Conservation (phyloP, 2,113 vertebrate genomes). For the Merops nubicus region DNA sequence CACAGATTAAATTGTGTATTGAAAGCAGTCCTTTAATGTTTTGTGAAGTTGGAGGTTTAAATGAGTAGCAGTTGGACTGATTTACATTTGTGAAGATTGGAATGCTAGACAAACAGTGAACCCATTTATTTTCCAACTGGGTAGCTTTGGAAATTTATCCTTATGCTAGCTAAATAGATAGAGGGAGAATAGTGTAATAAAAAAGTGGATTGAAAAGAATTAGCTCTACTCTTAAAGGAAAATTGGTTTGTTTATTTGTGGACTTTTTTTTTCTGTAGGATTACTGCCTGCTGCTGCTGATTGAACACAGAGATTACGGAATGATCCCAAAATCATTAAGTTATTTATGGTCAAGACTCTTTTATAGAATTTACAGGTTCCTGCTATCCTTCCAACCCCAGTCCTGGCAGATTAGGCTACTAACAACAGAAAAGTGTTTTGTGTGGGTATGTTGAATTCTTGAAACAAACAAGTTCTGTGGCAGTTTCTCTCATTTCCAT, state of each 20-base stretch:
- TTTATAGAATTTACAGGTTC: constrained; percentile 3
- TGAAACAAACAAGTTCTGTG: background rate
- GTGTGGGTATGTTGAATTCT: background rate
- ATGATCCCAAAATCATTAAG: constrained; percentile 59
- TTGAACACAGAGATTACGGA: constrained; percentile 62
- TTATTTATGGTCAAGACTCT: constrained; percentile 45
- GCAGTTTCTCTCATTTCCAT: background rate
- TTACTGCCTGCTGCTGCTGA: constrained; percentile 73
- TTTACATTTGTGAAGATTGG: constrained; percentile 84
- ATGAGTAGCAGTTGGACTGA: constrained; percentile 80
- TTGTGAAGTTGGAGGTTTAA: constrained; percentile 83
- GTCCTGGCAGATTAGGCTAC: background rate
- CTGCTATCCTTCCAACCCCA: background rate
- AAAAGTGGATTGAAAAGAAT: constrained; percentile 84
- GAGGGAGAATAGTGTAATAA: constrained; percentile 81
- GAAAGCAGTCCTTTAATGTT: constrained; percentile 84
- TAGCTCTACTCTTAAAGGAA: constrained; percentile 82
- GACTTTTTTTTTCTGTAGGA: constrained; percentile 53
- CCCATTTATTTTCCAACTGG: constrained; percentile 83
- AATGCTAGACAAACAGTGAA: constrained; percentile 82
- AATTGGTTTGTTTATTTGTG: constrained; percentile 82
- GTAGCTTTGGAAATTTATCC: constrained; percentile 84
- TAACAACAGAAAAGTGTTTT: background rate
- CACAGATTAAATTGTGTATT: constrained; percentile 83
- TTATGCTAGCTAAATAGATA: constrained; percentile 80